Evolutionary conservation across 2,113 vertebrate genomes (phyloP).

Genomic region (Tragelaphus buxtoni): DNA sequence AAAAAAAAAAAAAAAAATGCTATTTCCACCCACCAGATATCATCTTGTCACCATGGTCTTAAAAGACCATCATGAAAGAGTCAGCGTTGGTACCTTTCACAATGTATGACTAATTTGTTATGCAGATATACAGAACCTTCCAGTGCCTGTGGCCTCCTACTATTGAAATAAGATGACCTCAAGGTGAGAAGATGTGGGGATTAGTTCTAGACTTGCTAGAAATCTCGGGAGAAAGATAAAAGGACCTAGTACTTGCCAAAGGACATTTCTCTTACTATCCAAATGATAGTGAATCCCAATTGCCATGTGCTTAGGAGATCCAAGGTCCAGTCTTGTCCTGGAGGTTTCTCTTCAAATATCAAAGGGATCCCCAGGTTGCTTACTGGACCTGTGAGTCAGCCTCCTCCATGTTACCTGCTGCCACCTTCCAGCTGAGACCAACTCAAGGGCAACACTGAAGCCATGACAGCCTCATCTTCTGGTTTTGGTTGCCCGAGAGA

Average conservation of each 20-base stretch:
- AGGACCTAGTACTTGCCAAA: neutral
- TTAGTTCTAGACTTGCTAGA: neutral
- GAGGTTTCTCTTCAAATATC: neutral
- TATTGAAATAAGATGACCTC: neutral
- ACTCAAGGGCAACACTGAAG: neutral
- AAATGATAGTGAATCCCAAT: neutral
- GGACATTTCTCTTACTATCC: neutral
- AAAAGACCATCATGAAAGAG: neutral
- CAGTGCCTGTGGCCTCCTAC: neutral
- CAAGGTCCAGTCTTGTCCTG: neutral
- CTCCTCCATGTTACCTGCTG: neutral
- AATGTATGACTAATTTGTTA: neutral
- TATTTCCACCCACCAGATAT: neutral
- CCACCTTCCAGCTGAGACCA: neutral
- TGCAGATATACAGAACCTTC: neutral
- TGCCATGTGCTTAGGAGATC: neutral
- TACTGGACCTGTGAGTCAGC: neutral
- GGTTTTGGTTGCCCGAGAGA: neutral
- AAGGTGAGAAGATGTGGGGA: neutral
- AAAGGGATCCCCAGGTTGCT: neutral
- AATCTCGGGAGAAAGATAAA: neutral
- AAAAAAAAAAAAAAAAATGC: neutral
- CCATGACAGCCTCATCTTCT: neutral
- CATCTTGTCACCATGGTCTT: neutral
- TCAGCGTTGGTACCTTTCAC: neutral